Evolutionary conservation across 2,888 invertebrate genomes (phyloP), one percentile per base, ranked within the genome.

Genomic region (Acheta domesticus): DNA sequence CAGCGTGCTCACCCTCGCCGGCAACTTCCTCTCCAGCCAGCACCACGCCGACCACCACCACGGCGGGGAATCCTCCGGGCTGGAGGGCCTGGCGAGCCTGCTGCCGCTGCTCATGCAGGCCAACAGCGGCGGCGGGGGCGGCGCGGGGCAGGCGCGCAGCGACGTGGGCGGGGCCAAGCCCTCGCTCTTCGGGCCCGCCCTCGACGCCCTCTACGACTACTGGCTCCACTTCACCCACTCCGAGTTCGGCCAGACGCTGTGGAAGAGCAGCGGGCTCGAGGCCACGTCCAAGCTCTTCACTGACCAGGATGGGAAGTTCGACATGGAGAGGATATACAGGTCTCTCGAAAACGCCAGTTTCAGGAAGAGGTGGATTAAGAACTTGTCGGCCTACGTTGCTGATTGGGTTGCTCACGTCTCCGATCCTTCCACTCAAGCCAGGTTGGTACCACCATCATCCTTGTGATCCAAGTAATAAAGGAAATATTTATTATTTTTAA

Each of bases 151-250:
- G 62, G 50, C 74, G 1, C 75, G 77, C 2, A n/a, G 75, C 78
- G 36, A 36, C 36, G 36, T 36, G 36, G 36, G 36, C 36, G 36
- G 36, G 8, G 36, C 36, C 8, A 36, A 36, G 8, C 75, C 92
- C 85, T 91, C 92, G 86, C 91, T 92, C 83, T 86, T 95, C 82
- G 94, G 94, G 0, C 94, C 93, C 81, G 84, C 93, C 86, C 85
- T 91, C 86, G 92, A 92, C 83, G 90, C 92, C 82, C 85, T 91
- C 2, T 94, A 94, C 85, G 87, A 94, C 2, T 90, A 93, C 84
- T 94, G 94, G 91, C 94, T 95, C 82, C 90, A 94, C 82, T 94
- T 95, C 84, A 89, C 93, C 49, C 92, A 93, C 84, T 94, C 95
- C 0, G 94, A 95, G 82, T 87, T 95, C 21, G 94, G 94, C 0